Evolutionary conservation across 1,140 invertebrate species (phyloP), one percentile per base, ranked within the genome.

Genomic region (Drosophila athabasca): DNA sequence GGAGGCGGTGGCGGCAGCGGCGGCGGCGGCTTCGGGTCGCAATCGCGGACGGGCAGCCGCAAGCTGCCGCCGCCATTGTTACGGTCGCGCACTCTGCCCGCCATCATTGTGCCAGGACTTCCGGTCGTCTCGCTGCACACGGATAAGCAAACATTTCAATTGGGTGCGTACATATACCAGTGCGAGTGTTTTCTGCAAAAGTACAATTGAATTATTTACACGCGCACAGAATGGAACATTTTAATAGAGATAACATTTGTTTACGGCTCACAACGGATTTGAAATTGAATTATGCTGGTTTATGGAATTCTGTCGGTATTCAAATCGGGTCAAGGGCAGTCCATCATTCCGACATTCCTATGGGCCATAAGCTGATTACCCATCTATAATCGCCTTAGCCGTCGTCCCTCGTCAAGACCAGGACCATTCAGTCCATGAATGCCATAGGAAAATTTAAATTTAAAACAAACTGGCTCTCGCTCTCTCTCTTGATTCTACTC

Each of bases 61-160:
- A 91, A 92, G 65, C 87, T 92, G 44, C 94, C 94, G 46, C 96
- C 96, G 1, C 96, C 96, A 1, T 92, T 98, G 67, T 92, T 97
- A 53, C 94, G 96, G 67, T 97, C 96, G 9, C 94, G 96, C 78
- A 98, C 97, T 5, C 92, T 97, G 49, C 97, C 97, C 15, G 96
- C 96, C 54, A 98, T 98, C 85, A 95, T 98, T n/a, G 95, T 96
- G 35, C 97, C 97, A 3, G 96, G 96, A 50, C 94, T 97, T 79
- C 96, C 94, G 80, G 96, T 97, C 71, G 93, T 97, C 15, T 96
- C 97, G 77, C 96, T 96, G 39, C 96, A 96, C 91, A 95, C 96
- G 81, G 95, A 95, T 79, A 94, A 94, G 22, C 91, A 79, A 73
- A 69, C 91, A 90, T 87, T 91, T 80, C 80, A 85, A 62, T 88